Conservation (phyloP, 2,888 invertebrate genomes). For the Danaus chrysippus region DNA sequence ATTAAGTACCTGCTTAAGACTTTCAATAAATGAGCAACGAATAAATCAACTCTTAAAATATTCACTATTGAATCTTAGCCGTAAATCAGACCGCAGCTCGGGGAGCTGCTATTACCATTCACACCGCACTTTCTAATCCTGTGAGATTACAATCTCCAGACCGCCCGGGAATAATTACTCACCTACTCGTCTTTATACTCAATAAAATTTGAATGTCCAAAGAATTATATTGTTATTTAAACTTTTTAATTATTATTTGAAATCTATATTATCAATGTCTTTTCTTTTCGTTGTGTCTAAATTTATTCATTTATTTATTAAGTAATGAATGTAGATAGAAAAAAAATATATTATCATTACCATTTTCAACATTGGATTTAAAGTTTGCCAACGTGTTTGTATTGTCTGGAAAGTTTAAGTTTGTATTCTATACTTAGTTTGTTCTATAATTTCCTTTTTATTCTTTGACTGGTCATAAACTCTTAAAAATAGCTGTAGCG, state of each 20-base stretch:
- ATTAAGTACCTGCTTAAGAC: slow-evolving; percentile 17
- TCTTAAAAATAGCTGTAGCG: no score
- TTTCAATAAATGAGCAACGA: slow-evolving; percentile 43
- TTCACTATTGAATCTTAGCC: slow-evolving; percentile 77
- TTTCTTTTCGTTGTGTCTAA: no score
- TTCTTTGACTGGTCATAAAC: no score
- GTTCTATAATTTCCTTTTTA: no score
- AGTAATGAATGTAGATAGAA: no score
- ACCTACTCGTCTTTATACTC: slow-evolving; percentile 57
- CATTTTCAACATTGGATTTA: no score
- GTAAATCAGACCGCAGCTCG: slow-evolving; percentile 76
- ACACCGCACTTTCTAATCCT: slow-evolving; percentile 76
- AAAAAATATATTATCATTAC: no score
- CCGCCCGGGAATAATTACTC: slow-evolving; percentile 76
- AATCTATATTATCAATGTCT: no score
- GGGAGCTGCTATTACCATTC: slow-evolving; percentile 75
- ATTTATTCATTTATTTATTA: no score
- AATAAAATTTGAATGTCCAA: slow-evolving; percentile 40
- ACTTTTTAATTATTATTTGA: background rate
- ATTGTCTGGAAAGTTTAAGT: no score
- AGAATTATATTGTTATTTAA: slow-evolving; percentile 5
- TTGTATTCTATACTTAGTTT: no score
- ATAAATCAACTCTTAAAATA: slow-evolving; percentile 75
- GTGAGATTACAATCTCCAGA: slow-evolving; percentile 72
- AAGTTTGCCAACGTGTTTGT: no score